A percentile compares a stretch with the other conserved stretches of the same genome.
Evolutionary conservation across 2,797 vertebrate species (phyloP).

Genomic region (Perodicticus potto): DNA sequence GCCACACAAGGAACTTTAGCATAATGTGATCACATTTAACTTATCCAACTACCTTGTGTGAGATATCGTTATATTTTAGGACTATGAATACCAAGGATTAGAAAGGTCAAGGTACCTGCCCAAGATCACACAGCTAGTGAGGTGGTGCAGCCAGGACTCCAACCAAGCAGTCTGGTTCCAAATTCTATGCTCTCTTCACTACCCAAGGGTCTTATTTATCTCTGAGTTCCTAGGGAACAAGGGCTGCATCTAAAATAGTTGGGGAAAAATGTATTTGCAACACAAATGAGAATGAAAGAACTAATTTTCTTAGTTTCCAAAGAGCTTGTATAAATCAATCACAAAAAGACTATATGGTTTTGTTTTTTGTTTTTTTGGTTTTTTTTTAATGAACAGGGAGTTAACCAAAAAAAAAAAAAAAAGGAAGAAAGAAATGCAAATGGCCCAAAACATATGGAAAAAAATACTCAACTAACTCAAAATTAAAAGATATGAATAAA

Average conservation of each 20-base stretch:
- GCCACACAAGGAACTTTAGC: neutral
- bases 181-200: neutral
- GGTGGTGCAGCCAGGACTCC: neutral
- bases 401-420: neutral
- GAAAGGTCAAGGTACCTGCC: neutral
- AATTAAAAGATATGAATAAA: constrained; percentile 57
- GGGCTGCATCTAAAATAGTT: constrained; percentile 13
- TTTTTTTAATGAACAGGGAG: neutral
- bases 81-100: neutral
- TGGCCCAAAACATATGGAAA: neutral
- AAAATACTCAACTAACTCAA: constrained; percentile 48
- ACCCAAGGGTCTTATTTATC: neutral
- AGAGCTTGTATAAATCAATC: neutral
- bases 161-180: neutral
- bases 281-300: constrained; percentile 50
- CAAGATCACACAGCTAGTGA: neutral
- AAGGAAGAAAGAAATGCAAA: constrained; percentile 6
- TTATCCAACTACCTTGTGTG: neutral
- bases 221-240: constrained; percentile 5
- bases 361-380: neutral
- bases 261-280: neutral
- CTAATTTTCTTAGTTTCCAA: constrained; percentile 45
- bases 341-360: neutral
- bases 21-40: neutral
- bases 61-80: neutral